phyloP scores from a whole-genome alignment of 1,140 invertebrate species.

The Euwallacea fornicatus region DNA sequence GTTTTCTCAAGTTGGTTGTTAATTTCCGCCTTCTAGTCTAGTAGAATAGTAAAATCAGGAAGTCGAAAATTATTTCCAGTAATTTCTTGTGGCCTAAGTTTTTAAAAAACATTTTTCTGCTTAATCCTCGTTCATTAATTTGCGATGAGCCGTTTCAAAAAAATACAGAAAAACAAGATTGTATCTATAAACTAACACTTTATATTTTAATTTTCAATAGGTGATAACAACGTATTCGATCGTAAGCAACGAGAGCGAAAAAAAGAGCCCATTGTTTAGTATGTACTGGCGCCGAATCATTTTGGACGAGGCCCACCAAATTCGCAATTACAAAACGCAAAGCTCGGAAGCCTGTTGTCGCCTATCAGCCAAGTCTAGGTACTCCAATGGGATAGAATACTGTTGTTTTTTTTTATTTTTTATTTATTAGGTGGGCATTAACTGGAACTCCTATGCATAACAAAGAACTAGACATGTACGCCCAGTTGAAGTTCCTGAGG shows the following conservation, averaged over 20 bases:
- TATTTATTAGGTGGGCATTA: slow-evolving; percentile 71
- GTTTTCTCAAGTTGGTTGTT: too few relatives aligned
- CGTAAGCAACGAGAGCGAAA: slow-evolving; percentile 60
- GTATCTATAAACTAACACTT: background rate
- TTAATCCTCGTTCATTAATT: too few relatives aligned
- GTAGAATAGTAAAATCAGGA: too few relatives aligned
- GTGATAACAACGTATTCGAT: slow-evolving; percentile 81
- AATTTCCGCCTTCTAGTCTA: too few relatives aligned
- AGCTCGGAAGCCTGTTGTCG: slow-evolving; percentile 71
- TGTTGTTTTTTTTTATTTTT: background rate
- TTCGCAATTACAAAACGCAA: slow-evolving; percentile 84
- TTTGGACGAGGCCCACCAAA: slow-evolving; percentile 90
- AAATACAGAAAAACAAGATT: too few relatives aligned
- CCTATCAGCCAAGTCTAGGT: slow-evolving; percentile 58
- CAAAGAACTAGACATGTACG: slow-evolving; percentile 85
- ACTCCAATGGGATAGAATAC: background rate
- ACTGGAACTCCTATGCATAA: slow-evolving; percentile 97
- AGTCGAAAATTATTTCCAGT: too few relatives aligned
- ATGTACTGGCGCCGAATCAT: slow-evolving; percentile 84
- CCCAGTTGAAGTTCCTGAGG: slow-evolving; percentile 81
- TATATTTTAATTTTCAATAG: background rate
- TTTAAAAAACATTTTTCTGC: too few relatives aligned
- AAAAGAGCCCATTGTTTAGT: slow-evolving; percentile 59
- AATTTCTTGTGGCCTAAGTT: too few relatives aligned
- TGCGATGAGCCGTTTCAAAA: too few relatives aligned